phyloP scores from a whole-genome alignment of 2,797 vertebrate genomes.

The Austrolebias charrua region DNA sequence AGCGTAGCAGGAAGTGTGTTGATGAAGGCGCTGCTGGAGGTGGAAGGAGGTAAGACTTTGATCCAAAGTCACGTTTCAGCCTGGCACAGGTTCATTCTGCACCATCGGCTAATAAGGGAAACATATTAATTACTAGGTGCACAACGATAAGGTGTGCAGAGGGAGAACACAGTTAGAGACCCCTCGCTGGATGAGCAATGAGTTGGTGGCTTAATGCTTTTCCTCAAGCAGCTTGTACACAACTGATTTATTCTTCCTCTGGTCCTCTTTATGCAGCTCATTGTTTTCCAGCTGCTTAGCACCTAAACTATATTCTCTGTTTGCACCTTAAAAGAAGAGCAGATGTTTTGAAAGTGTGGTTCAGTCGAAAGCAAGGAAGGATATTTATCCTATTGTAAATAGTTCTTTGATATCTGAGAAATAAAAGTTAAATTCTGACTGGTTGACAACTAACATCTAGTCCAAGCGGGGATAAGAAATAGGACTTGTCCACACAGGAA shows the following conservation, averaged over 20 bases:
- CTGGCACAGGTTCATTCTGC: constrained; percentile 22
- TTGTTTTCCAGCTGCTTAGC: constrained; percentile 50
- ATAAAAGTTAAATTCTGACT: too few relatives aligned
- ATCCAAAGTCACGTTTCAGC: constrained; percentile 8
- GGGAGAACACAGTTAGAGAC: constrained; percentile 25
- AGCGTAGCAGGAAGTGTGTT: constrained; percentile 92
- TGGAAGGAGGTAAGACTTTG: constrained; percentile 81
- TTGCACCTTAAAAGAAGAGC: constrained; percentile 1
- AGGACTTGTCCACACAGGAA: too few relatives aligned
- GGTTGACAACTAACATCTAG: too few relatives aligned
- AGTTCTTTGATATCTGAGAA: too few relatives aligned
- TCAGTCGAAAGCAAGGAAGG: too few relatives aligned
- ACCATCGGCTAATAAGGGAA: constrained; percentile 48
- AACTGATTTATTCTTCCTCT: constrained; percentile 31
- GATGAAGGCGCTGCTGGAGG: constrained; percentile 88
- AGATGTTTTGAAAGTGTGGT: too few relatives aligned
- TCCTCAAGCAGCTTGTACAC: constrained; percentile 43
- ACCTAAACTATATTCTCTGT: constrained; percentile 27
- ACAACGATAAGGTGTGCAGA: constrained; percentile 33
- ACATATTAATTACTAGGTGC: constrained; percentile 52
- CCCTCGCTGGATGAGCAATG: constrained; percentile 48
- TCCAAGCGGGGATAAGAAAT: too few relatives aligned
- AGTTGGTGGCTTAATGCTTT: constrained; percentile 37
- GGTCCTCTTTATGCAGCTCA: constrained; percentile 17
- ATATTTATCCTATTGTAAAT: too few relatives aligned